Base-by-base conservation (phyloP, 2,797 vertebrate genomes). In the Platalea minor region DNA sequence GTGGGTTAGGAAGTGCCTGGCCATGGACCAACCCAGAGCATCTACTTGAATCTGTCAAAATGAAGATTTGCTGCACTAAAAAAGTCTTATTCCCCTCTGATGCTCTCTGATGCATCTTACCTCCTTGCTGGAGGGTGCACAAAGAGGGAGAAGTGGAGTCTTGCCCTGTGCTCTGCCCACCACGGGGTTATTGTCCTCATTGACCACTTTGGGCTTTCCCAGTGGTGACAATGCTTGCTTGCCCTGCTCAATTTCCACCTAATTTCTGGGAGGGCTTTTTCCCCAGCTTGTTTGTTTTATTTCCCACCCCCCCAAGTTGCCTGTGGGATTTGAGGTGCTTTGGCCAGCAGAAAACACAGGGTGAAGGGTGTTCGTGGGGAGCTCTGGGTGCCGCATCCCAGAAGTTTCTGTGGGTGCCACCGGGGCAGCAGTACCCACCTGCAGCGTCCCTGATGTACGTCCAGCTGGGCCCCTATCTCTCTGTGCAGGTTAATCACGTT, bases 141-240 rank as follows among this genome's bases (percentile, higher is more conserved):
- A 10, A 5, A 61, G 20, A 21, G 81, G 13, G 26, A 12, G 21
- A 69, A 28, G 29, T 33, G 17, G 72, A 80, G 10, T 29, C 29
- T 82, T 95, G 25, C 25, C 16, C 19, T 73, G 1, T 9, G 6
- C 13, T 61, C 5, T 82, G 5, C 29, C 14, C 29, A n/a, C 21
- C 20, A 4, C 0, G 0, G 45, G 15, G 3, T 86, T 88, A 31
- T 60, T 33, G 39, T 65, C 29, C 35, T 8, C 18, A 2, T 2
- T 53, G 61, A 39, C 16, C 1, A 3, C 61, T 76, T 43, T 50
- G 45, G 31, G 31, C 41, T 81, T 78, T 73, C 31, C 41, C 20
- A 19, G 11, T 53, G 68, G 33, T 77, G 39, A 51, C 17, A 70
- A 13, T 61, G 67, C 80, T 63, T 70, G 13, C 67, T 75, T 79